phyloP scores from a whole-genome alignment of 2,797 vertebrate species.

The Schizopygopsis malacanthus region DNA sequence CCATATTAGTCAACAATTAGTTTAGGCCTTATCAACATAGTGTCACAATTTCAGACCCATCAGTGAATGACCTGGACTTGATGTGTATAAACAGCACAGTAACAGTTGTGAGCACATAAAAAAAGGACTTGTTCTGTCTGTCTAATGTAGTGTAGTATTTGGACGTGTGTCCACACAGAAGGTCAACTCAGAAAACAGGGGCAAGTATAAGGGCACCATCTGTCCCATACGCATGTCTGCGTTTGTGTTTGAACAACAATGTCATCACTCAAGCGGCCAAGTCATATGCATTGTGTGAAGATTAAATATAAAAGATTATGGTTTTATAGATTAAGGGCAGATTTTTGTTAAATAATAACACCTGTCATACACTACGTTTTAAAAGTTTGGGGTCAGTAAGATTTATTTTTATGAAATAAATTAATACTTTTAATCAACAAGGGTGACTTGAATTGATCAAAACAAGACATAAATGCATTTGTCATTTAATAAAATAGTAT shows the following conservation, averaged over 20 bases:
- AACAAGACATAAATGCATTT: not conserved
- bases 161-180: conserved; percentile 3
- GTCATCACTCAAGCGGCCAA: not conserved
- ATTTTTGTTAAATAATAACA: not conserved
- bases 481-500: not conserved
- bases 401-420: too few relatives aligned
- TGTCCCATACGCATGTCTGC: conserved; percentile 12
- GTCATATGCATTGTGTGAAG: not conserved
- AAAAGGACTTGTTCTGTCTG: not conserved
- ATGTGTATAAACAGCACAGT: not conserved
- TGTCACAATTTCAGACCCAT: not conserved
- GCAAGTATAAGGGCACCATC: conserved; percentile 46
- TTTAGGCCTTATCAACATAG: not conserved
- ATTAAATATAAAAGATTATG: conserved; percentile 35
- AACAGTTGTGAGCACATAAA: not conserved
- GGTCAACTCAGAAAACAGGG: conserved; percentile 18
- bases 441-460: not conserved
- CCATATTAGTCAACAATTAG: not conserved
- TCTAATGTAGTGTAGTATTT: conserved; percentile 13
- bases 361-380: not conserved
- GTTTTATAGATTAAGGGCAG: conserved; percentile 26
- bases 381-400: not conserved
- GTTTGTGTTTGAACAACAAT: conserved; percentile 31
- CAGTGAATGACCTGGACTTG: not conserved
- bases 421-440: not conserved